A percentile compares a stretch with the other conserved stretches of the same genome.
Conservation (phyloP, 2,888 invertebrate species). For the Amiota communis region DNA sequence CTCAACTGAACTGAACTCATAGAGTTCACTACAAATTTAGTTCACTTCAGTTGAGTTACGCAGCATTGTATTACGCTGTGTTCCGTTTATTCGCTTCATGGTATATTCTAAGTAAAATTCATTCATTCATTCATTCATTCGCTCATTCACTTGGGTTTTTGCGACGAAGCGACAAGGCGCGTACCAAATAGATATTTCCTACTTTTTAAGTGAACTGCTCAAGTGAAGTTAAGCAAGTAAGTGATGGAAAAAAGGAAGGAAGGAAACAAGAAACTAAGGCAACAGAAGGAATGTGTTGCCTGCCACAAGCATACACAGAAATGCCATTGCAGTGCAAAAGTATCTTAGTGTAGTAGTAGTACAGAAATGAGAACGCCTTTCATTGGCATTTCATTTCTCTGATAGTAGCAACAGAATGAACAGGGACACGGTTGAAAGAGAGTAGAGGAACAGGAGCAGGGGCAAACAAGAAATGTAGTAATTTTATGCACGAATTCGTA, state of each 20-base stretch:
- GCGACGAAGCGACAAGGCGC: constrained; percentile 40
- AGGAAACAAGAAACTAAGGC: not conserved
- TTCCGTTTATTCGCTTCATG: constrained; percentile 43
- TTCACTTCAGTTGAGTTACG: constrained; percentile 40
- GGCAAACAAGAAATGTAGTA: constrained; percentile 49
- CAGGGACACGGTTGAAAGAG: constrained; percentile 7
- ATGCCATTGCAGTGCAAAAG: constrained; percentile 48
- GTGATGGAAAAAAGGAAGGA: not conserved
- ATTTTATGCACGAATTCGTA: constrained; percentile 72
- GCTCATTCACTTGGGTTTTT: constrained; percentile 11
- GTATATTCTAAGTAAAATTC: not conserved
- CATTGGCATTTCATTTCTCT: no score
- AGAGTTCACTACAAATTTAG: constrained; percentile 6
- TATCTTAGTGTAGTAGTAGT: constrained; percentile 37
- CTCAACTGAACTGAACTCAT: no score
- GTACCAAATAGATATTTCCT: constrained; percentile 67
- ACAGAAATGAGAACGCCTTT: no score
- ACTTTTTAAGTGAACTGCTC: constrained; percentile 58
- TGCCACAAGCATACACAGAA: constrained; percentile 44
- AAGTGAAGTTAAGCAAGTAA: constrained; percentile 3
- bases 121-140: not conserved
- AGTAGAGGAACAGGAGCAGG: constrained; percentile 1
- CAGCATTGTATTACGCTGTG: constrained; percentile 42
- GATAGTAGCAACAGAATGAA: no score
- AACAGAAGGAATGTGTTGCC: constrained; percentile 1